Percentiles rank a stretch among this genome's conserved stretches.
Conservation (phyloP, 2,797 vertebrate genomes). For the Natrix natrix region DNA sequence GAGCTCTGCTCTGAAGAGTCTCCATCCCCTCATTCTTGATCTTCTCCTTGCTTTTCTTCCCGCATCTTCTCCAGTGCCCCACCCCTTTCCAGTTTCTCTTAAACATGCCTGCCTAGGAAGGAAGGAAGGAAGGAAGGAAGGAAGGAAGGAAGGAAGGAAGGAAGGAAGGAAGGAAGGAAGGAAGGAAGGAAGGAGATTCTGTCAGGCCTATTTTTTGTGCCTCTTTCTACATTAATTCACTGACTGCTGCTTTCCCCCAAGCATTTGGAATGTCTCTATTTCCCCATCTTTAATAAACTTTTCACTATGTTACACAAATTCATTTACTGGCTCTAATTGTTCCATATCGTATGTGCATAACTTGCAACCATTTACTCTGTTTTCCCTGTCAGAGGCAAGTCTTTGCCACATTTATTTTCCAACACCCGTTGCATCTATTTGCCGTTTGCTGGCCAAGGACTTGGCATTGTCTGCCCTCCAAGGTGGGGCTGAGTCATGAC, state of each 20-base stretch:
- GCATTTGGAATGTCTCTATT: background rate
- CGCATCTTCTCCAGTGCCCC: background rate
- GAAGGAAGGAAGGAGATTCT: background rate
- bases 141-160: too few relatives aligned
- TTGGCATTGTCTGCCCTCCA: background rate
- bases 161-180: background rate
- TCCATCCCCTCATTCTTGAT: background rate
- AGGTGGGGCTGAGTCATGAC: rapidly evolving
- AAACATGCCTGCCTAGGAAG: background rate
- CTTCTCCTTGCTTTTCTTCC: background rate
- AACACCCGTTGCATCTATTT: background rate
- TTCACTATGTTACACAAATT: background rate
- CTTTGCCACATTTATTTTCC: background rate
- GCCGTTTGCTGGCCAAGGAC: background rate
- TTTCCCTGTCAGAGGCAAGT: background rate
- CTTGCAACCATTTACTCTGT: background rate
- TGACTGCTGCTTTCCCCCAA: background rate
- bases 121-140: too few relatives aligned
- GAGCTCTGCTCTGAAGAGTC: too few relatives aligned
- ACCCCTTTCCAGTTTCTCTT: background rate
- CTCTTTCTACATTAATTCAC: background rate
- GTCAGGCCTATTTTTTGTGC: background rate
- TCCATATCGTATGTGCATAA: background rate
- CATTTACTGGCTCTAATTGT: background rate
- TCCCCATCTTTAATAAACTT: background rate